Evolutionary conservation across 2,797 vertebrate genomes (phyloP).

Genomic region (Manis pentadactyla): DNA sequence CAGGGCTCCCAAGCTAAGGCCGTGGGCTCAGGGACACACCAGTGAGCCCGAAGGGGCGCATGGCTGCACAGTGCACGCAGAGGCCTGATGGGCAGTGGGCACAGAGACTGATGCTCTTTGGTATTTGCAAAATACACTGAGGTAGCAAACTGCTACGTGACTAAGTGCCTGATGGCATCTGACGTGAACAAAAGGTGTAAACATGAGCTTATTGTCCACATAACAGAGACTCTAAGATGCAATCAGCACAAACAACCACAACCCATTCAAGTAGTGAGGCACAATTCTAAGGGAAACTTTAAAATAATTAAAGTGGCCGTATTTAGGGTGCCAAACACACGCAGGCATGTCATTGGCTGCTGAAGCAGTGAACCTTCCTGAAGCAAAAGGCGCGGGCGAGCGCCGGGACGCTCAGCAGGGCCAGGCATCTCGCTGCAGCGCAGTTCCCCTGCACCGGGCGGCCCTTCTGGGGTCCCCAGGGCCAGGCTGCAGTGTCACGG

Average conservation of each 20-base stretch:
- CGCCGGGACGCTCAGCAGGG: not conserved
- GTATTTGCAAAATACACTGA: constrained; percentile 28
- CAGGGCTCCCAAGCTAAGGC: not conserved
- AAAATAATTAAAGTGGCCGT: not conserved
- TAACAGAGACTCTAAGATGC: not conserved
- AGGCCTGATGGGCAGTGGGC: too few relatives aligned
- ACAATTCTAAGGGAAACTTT: constrained; percentile 38
- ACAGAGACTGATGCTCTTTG: not conserved
- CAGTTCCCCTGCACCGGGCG: rapidly evolving
- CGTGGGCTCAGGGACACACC: not conserved
- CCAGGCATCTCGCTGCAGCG: rapidly evolving
- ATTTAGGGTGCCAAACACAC: not conserved
- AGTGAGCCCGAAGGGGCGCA: not conserved
- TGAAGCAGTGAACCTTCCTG: not conserved
- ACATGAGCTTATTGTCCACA: constrained; percentile 21
- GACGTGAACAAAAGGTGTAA: constrained; percentile 24
- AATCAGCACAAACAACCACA: constrained; percentile 26
- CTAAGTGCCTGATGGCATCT: not conserved
- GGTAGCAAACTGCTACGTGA: not conserved
- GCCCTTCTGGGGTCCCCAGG: not conserved
- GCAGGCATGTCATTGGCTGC: not conserved
- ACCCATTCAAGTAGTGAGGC: not conserved
- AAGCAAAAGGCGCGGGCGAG: rapidly evolving
- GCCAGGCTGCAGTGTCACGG: not conserved
- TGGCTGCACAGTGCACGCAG: not conserved